Evolutionary conservation across 2,888 invertebrate genomes (phyloP), one percentile per base, ranked within the genome.

Genomic region (Pyrrhosoma nymphula): DNA sequence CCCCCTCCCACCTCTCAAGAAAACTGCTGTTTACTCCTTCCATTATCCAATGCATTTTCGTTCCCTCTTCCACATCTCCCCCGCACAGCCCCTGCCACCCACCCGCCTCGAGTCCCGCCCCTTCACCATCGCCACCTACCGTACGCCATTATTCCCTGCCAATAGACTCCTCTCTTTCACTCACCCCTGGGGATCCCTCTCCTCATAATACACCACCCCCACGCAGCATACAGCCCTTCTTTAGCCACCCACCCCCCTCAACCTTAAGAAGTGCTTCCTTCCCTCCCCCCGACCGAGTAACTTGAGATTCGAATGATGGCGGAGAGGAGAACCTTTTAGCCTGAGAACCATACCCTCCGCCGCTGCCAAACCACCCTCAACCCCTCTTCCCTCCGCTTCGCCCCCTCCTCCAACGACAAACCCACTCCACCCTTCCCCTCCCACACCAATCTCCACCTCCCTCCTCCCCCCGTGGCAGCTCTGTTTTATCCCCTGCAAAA

Each of bases 261-360:
- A 30, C 93, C 69, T 30, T 47, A 16, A 14, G 69, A 26, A 14
- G 35, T 8, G n/a, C 69, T 23, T 8, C 47, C 47, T 8, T 8
- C 47, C 8, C 47, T 47, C 47, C 47, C 2, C 8, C 8, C 47
- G 8, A 8, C 47, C 69, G 26, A 93, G 93, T 93, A 93, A 93
- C 93, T 93, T 75, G 93, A 93, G 93, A 93, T 69, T 69, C 93
- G 69, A 47, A 93, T 93, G 93, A 93, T 47, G 69, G 69, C 55
- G 47, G n/a, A 93, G 93, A 75, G 47, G 93, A 93, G 4, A 2
- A 93, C 75, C 75, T 93, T 93, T 93, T 93, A 75, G 93, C 47
- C 93, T 55, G 89, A 56, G 56, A 89, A 89, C 47, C 89, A 12
- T 16, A 18, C 47, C 55, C 23, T 26, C 93, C 12, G 55, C 23